phyloP scores from a whole-genome alignment of 2,113 vertebrate genomes.

The Telmatochromis sp. region DNA sequence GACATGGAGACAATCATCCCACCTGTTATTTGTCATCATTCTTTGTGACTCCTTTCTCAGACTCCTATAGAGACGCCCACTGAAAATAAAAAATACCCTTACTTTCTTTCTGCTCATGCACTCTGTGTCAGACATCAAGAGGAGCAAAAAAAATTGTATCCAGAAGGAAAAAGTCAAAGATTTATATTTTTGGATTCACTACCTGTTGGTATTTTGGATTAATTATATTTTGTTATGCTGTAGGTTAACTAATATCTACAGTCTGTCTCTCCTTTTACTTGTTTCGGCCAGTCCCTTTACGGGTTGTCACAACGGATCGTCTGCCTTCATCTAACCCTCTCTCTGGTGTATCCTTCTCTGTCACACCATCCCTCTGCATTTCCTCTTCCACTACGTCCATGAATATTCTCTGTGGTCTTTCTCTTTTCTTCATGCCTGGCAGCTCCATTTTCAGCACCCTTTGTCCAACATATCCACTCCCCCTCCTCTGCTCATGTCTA shows the following conservation, averaged over 20 bases:
- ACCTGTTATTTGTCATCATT: neutral
- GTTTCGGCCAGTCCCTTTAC: neutral
- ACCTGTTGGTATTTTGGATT: neutral
- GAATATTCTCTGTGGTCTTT: neutral
- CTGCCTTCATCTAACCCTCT: neutral
- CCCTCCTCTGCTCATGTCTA: neutral
- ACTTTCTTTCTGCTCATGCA: neutral
- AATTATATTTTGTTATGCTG: neutral
- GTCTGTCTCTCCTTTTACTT: neutral
- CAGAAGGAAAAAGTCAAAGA: neutral
- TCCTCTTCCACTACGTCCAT: neutral
- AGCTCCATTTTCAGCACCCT: neutral
- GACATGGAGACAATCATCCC: neutral
- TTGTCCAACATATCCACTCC: neutral
- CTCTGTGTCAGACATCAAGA: neutral
- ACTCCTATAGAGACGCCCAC: neutral
- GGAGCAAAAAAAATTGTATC: neutral
- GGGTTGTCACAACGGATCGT: neutral
- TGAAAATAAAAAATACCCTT: neutral
- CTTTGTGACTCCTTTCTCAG: neutral
- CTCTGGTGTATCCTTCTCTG: neutral
- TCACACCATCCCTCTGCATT: neutral
- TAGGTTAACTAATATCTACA: slow-evolving; percentile 2
- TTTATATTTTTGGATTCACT: neutral
- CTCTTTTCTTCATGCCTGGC: neutral